Base-by-base conservation (phyloP, 2,113 vertebrate genomes). In the Solenodon paradoxus region DNA sequence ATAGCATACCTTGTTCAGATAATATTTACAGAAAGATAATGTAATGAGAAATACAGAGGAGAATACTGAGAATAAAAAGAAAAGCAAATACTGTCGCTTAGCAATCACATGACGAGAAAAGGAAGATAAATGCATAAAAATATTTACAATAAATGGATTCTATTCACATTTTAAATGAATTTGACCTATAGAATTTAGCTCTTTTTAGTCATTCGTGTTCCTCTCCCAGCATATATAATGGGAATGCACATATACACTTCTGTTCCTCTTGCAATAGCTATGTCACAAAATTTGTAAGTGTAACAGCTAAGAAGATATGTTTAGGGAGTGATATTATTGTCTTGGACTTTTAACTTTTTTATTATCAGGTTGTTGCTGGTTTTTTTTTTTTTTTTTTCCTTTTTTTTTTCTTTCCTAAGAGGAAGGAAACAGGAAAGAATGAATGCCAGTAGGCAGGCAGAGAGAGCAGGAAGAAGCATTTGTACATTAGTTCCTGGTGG, bases 121-220 rank as follows among this genome's bases (percentile, higher is more conserved):
- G 4, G 1, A 12, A 79, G 9, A 59, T 4, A 15, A 20, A 19
- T 38, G 4, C 5, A 3, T 61, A 16, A 1, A 16, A 1, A 4
- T 68, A 12, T 12, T 30, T 53, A 32, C 22, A 1, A 6, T 12
- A 57, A 47, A 13, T 64, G 7, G 2, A 13, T 26, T 74, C 42
- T 38, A 35, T 8, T 72, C 9, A 72, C 0, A 17, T 72, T 85
- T 78, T 28, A 59, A 45, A 35, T 17, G 32, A 45, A 47, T 12
- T 55, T 85, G 40, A 74, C 5, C 3, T 11, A 47, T 4, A 72
- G 51, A 13, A n/a, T 51, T 32, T 5, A 49, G 20, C 32, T 51
- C 53, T 72, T 63, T 20, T 51, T 69, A n/a, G 28, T 20, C 26
- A 38, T 63, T 26, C 28, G 10, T 47, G 3, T 5, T 92, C 17